Base-by-base conservation (phyloP, 2,113 vertebrate genomes). In the Osmerus mordax region DNA sequence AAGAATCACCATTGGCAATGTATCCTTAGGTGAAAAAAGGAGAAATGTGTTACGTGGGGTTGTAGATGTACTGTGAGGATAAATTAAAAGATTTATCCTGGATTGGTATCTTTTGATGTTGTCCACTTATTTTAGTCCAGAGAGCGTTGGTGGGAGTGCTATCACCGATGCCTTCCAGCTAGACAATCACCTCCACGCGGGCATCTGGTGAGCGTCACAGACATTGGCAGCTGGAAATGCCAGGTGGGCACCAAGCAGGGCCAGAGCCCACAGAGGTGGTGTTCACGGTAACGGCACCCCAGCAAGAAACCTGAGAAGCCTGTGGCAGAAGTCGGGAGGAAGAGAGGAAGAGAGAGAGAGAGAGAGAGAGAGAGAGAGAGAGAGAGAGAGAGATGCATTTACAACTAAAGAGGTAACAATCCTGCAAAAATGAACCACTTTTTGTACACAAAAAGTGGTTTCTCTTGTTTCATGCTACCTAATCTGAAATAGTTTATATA, bases 211-310 rank as follows among this genome's bases (percentile, higher is more conserved):
- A 78, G 62, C 73, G 61, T 67, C 74, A 66, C 67, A 63, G 72
- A 64, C 65, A 3, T 32, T 14, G 74, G 68, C 73, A 76, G 71
- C 61, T 54, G 21, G 15, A 15, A 63, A 68, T 64, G 62, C 62
- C 16, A 64, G 62, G 28, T 9, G 29, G 62, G 62, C 28, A 36
- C 32, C 32, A 18, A 16, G 15, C 25, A 62, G 25, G 60, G 60
- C 21, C 71, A 73, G 75, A 78, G 32, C 25, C 68, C 63, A 51
- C 69, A 65, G 56, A 51, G 63, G 54, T 58, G 55, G 70, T 83
- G 73, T 69, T 83, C 76, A 83, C 75, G 78, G 73, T 76, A 83
- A 78, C 73, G 61, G 4, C 41, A 16, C 2, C 29, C 54, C 25
- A 76, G 41, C 7, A 47, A 47, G 41, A 47, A 47, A 47, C 41